Base-by-base conservation (phyloP, 2,888 invertebrate species). In the Hyles lineata region DNA sequence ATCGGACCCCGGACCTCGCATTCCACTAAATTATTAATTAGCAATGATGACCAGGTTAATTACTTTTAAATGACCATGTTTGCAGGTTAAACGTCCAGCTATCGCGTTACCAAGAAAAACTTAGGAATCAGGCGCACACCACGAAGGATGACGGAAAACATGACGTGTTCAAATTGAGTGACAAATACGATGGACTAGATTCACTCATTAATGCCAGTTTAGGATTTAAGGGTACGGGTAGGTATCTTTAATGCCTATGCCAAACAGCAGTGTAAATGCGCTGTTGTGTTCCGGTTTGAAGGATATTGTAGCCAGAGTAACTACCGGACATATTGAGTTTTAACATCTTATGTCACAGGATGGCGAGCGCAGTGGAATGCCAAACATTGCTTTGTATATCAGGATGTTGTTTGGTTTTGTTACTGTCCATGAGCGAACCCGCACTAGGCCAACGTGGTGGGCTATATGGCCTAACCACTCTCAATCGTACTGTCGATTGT, bases 61-160 rank as follows among this genome's bases (percentile, higher is more conserved):
- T 7, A 5, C n/a, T 55, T 55, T 43, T n/a, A 55, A 55, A 55
- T n/a, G n/a, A 55, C 19, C 55, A n/a, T n/a, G 55, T 55, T 90
- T 90, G 9, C 85, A 96, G 97, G 72, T 86, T 98, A 32, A 98
- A 98, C 85, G 96, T 97, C 0, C 97, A 98, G 81, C 90, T 98
- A 32, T 97, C 97, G 75, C 93, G 96, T 2, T 97, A 97, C 84
- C 98, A 98, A 89, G 97, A 97, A 80, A 96, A 96, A 78, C 76
- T 97, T 0, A 92, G 96, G n/a, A 88, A 76, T 25, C 88, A 81
- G 72, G 78, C 84, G 6, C 86, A 87, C 3, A 81, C 82, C 0
- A 72, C 88, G 69, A 80, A 80, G 3, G 75, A 80, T 0, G 89
- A 87, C 0, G 87, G 83, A 0, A 88, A 85, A 1, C 83, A 86